These are phyloP conservation scores for Nylanderia fulva DNA, from an alignment of 1,140 invertebrate species.

Conservation along the genomic window DNA sequence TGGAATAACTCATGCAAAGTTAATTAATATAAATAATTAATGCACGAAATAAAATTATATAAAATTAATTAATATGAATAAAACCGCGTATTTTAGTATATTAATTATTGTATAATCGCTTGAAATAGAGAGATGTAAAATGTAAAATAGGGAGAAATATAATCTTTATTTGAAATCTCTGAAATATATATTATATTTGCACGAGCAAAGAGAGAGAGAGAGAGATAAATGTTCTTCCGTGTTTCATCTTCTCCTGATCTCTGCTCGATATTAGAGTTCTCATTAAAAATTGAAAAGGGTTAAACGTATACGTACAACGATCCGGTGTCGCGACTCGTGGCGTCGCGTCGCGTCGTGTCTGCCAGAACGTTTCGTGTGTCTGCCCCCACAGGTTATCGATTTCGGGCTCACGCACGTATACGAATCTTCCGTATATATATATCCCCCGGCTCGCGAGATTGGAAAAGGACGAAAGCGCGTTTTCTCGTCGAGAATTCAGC, in stretches of 20 bases:
- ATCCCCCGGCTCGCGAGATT: constrained; percentile 39
- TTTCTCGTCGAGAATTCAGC: constrained; percentile 4
- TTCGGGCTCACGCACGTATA: constrained; percentile 65
- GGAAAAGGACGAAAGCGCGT: constrained; percentile 59
- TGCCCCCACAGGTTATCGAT: constrained; percentile 69
- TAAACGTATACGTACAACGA: constrained; percentile 7
- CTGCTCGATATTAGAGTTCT: background rate
- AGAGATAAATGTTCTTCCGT: background rate
- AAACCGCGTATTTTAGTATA: background rate
- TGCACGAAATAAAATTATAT: background rate
- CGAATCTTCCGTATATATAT: constrained; percentile 69
- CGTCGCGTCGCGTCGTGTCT: constrained; percentile 43
- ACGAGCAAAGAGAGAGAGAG: too few relatives aligned
- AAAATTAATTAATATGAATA: background rate
- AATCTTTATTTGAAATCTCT: background rate
- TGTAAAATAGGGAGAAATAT: background rate
- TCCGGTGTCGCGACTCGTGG: constrained; percentile 33
- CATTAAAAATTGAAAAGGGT: constrained; percentile 27
- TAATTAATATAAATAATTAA: background rate
- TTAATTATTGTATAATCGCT: background rate
- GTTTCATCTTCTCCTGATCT: background rate
- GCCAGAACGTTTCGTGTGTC: constrained; percentile 64
- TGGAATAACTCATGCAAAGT: background rate
- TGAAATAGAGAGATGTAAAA: background rate
- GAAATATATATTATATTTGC: background rate